Percentiles rank a stretch among this genome's conserved stretches.
phyloP scores from a whole-genome alignment of 30 jellyfish, hydroid and myxozoan genomes.

The Aurelia aurita region DNA sequence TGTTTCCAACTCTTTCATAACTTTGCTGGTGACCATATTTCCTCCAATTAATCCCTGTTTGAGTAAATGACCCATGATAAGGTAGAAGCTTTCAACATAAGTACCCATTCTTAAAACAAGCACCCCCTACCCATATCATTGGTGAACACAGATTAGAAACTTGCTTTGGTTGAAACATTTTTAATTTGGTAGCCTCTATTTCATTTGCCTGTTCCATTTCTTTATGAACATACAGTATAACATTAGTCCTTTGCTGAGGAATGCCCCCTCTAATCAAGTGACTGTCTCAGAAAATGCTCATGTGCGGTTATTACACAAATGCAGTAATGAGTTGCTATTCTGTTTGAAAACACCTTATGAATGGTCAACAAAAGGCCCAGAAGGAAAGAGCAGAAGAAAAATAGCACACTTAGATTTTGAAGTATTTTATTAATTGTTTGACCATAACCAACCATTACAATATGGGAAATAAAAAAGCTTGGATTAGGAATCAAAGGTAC shows the following conservation, averaged over 20 bases:
- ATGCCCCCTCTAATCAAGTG: background rate
- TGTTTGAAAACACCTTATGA: too few species aligned
- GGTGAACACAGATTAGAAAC: too few species aligned
- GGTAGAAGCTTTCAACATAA: too few species aligned
- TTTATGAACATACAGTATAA: constrained; percentile 1
- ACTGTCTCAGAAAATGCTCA: background rate
- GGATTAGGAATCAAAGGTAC: background rate
- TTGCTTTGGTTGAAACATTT: too few species aligned
- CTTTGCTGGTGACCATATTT: constrained; percentile 20
- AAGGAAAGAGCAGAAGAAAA: background rate
- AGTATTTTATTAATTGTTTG: too few species aligned
- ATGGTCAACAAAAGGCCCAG: too few species aligned
- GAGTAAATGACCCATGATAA: too few species aligned
- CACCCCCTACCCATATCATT: background rate
- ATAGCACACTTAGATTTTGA: background rate
- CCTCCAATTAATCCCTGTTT: background rate
- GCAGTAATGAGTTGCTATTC: too few species aligned
- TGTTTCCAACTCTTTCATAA: constrained; percentile 49
- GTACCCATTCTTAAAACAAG: too few species aligned
- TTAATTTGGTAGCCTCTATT: constrained; percentile 1
- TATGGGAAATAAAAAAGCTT: background rate
- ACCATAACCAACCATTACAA: background rate
- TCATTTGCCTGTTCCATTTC: constrained; percentile 11
- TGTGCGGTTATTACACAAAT: constrained; percentile 32
- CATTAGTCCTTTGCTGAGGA: background rate